A percentile compares a stretch with the other conserved stretches of the same genome.
These are phyloP conservation scores for Iselma pallidipennis DNA, from an alignment of 2,888 invertebrate species.

Conservation along the genomic window DNA sequence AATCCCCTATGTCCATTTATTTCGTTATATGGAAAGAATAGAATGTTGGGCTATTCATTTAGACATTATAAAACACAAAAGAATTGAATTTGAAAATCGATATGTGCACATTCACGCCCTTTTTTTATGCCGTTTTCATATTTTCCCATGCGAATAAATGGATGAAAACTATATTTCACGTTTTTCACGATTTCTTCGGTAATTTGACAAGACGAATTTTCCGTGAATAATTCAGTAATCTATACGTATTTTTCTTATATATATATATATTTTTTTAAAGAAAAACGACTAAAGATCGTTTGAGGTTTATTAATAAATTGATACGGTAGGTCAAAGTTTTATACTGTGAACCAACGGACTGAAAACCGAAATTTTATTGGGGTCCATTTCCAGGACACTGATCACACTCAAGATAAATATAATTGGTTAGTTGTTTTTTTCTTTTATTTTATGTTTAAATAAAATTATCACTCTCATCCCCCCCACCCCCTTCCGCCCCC, in stretches of 20 bases:
- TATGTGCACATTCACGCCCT: conserved; percentile 11
- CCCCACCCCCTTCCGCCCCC: no score
- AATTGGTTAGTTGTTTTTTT: background rate
- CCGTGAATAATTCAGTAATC: background rate
- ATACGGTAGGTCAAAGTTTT: no score
- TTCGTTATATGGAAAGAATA: background rate
- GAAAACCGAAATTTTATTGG: conserved; percentile 2
- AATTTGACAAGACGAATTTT: conserved; percentile 11
- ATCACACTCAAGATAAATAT: conserved; percentile 10
- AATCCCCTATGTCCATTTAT: background rate
- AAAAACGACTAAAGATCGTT: no score
- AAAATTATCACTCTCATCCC: no score
- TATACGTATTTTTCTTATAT: background rate
- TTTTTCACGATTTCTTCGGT: conserved; percentile 13
- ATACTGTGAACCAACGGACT: no score
- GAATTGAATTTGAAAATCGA: conserved; percentile 17
- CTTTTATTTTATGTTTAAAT: background rate
- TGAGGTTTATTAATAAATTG: no score
- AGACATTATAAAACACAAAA: background rate
- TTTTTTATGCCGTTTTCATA: conserved; percentile 15
- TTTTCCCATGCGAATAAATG: conserved; percentile 23
- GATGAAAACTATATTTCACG: conserved; percentile 24
- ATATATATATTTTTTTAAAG: no score
- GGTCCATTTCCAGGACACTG: conserved; percentile 10
- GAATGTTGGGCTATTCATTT: background rate